Percentiles rank a stretch among this genome's conserved stretches.
These are phyloP conservation scores for Sorex araneus DNA, from an alignment of 2,113 vertebrate species.

Conservation along the genomic window DNA sequence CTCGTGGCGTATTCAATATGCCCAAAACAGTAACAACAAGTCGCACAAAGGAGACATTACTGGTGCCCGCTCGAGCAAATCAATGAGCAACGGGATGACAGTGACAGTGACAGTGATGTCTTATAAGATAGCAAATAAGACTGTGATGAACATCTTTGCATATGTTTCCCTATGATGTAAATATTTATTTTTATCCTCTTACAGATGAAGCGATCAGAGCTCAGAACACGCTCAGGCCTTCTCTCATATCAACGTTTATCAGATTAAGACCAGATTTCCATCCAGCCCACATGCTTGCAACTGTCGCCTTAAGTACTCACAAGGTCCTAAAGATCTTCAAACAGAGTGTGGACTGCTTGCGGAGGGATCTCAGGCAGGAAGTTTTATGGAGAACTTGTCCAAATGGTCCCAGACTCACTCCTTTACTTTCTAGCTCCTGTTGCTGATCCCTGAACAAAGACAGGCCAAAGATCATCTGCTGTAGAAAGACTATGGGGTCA, in stretches of 20 bases:
- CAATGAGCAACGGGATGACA: no score
- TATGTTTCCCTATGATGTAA: neutral
- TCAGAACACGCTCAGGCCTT: neutral
- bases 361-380: neutral
- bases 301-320: neutral
- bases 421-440: neutral
- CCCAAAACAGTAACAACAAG: no score
- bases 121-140: neutral
- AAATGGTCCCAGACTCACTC: fast-evolving
- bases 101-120: no score
- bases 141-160: neutral
- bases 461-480: neutral
- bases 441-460: neutral
- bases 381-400: neutral
- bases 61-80: no score
- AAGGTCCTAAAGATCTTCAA: neutral
- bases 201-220: neutral
- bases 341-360: neutral
- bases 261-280: neutral
- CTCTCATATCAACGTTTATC: neutral
- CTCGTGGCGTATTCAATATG: no score
- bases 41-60: no score
- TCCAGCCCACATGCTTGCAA: neutral
- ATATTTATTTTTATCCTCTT: neutral
- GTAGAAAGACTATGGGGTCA: no score